Conservation (phyloP, 2,797 vertebrate genomes). For the Anolis apletophallus region DNA sequence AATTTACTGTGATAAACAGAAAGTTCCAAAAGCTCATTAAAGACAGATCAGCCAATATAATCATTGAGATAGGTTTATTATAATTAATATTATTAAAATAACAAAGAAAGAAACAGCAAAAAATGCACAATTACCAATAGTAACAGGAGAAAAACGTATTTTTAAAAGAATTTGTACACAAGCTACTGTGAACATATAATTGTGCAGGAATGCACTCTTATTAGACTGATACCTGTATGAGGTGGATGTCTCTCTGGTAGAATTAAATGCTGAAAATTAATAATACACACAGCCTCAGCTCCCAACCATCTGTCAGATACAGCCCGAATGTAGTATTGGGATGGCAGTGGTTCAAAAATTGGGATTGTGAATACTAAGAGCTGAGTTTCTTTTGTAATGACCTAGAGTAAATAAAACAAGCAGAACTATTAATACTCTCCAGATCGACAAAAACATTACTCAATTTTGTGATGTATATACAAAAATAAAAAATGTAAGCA, state of each 20-base stretch:
- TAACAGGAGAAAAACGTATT: neutral
- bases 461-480: constrained; percentile 11
- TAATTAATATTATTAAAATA: neutral
- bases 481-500: constrained; percentile 11
- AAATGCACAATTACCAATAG: neutral
- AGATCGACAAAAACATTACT: constrained; percentile 29
- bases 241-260: constrained; percentile 96
- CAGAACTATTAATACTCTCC: constrained; percentile 48
- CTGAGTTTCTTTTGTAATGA: constrained; percentile 89
- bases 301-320: constrained; percentile 97
- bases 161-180: neutral
- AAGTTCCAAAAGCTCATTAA: constrained; percentile 6
- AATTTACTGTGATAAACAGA: neutral
- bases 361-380: constrained; percentile 96
- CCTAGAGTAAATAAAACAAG: constrained; percentile 77
- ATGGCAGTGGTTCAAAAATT: constrained; percentile 96
- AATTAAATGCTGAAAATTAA: constrained; percentile 98
- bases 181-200: neutral
- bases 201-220: neutral
- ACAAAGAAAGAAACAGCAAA: neutral
- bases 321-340: constrained; percentile 96
- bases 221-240: constrained; percentile 88
- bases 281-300: constrained; percentile 93
- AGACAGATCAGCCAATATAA: neutral
- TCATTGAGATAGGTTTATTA: constrained; percentile 12